These are phyloP conservation scores for Alexandromys fortis DNA, from an alignment of 2,113 vertebrate species.

Conservation along the genomic window DNA sequence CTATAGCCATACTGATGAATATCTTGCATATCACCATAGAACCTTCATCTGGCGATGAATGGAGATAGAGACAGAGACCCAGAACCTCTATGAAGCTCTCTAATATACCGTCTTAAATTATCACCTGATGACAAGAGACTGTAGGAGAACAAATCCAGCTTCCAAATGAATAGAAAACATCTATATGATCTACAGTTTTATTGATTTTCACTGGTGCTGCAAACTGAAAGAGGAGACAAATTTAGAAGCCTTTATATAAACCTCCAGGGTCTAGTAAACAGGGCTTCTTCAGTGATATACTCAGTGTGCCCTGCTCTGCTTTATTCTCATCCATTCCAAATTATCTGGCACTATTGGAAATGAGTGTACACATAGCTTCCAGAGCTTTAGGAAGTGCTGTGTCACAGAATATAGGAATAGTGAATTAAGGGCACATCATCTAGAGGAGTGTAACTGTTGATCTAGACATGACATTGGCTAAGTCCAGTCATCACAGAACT, in stretches of 20 bases:
- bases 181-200: not conserved
- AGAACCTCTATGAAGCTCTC: not conserved
- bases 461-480: not conserved
- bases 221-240: not conserved
- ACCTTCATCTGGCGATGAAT: too few relatives aligned
- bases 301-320: not conserved
- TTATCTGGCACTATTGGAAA: not conserved
- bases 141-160: not conserved
- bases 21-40: too few relatives aligned
- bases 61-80: not conserved
- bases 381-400: not conserved
- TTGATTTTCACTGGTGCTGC: rapidly evolving
- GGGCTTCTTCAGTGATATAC: not conserved
- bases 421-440: not conserved
- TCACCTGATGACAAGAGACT: not conserved
- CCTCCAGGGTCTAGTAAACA: not conserved
- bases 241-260: not conserved
- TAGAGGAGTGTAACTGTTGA: not conserved
- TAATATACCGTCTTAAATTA: not conserved
- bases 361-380: not conserved
- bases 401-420: not conserved
- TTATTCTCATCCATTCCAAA: not conserved
- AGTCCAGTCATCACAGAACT: not conserved
- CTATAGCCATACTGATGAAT: too few relatives aligned
- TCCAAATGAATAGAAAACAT: not conserved